Conservation (phyloP, 2,888 invertebrate species). For the Kryphioiulus occultus region DNA sequence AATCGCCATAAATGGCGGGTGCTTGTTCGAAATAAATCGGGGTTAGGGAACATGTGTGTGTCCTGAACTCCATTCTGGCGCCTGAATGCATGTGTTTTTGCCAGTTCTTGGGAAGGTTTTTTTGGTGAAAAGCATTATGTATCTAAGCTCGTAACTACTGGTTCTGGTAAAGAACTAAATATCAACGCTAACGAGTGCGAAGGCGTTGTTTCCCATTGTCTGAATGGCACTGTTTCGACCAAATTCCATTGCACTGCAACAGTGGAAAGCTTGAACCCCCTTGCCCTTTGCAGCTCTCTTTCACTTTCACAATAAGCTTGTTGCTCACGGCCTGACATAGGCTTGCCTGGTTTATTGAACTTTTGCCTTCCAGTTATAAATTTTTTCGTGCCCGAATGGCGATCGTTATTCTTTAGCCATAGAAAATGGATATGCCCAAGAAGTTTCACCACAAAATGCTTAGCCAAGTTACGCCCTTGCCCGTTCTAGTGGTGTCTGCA, state of each 20-base stretch:
- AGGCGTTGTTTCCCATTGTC: neutral
- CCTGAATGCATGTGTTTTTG: neutral
- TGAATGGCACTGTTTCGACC: neutral
- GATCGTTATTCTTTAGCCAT: neutral
- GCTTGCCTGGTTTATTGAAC: constrained; percentile 24
- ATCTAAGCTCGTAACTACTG: neutral
- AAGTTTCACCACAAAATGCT: neutral
- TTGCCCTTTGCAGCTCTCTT: neutral
- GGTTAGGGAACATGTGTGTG: neutral
- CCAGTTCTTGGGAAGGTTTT: neutral
- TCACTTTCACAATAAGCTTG: neutral
- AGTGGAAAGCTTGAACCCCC: neutral
- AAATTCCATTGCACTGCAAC: neutral
- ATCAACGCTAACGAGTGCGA: neutral
- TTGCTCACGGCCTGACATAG: constrained; percentile 33
- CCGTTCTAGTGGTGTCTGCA: neutral
- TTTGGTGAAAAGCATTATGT: neutral
- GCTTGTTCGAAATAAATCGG: neutral
- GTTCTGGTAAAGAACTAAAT: neutral
- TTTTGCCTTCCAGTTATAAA: neutral
- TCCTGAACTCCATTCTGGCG: constrained; percentile 6
- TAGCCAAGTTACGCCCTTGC: neutral
- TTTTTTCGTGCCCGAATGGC: neutral
- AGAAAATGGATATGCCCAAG: neutral
- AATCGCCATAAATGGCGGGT: neutral